Conservation (phyloP, 2,888 invertebrate species). For the Mesopsocus fuscifrons region DNA sequence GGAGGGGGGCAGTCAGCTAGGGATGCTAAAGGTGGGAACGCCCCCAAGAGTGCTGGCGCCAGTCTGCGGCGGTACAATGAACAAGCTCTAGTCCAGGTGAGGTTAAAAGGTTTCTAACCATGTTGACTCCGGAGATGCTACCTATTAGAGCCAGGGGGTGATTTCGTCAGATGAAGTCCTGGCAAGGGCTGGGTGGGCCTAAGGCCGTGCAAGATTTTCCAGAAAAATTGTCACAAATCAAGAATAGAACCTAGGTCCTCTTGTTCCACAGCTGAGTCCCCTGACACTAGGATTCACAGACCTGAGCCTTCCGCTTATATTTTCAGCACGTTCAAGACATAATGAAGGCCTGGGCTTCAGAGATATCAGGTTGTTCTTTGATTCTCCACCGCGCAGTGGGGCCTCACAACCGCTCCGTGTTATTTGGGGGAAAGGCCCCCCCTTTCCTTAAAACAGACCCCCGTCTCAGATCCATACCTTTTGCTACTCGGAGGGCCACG, state of each 20-base stretch:
- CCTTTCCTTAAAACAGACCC: slow-evolving; percentile 41
- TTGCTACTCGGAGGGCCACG: slow-evolving; percentile 63
- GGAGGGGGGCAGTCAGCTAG: slow-evolving; percentile 52
- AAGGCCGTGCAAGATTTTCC: too few species aligned
- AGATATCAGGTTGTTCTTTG: slow-evolving; percentile 43
- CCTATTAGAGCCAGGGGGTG: too few species aligned
- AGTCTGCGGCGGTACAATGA: slow-evolving; percentile 64
- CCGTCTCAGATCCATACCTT: slow-evolving; percentile 51
- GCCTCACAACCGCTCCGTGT: slow-evolving; percentile 43
- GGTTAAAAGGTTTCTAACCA: slow-evolving; percentile 13
- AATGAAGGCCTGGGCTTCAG: slow-evolving; percentile 42
- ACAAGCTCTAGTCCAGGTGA: slow-evolving; percentile 47
- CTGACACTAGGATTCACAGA: too few species aligned
- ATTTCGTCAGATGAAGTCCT: too few species aligned
- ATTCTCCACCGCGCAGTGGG: slow-evolving; percentile 62
- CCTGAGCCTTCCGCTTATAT: too few species aligned
- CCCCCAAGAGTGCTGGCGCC: slow-evolving; percentile 63
- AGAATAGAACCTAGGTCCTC: too few species aligned
- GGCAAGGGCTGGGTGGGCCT: too few species aligned
- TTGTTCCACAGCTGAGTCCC: too few species aligned
- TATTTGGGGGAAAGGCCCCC: slow-evolving; percentile 55
- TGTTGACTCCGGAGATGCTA: slow-evolving; percentile 1
- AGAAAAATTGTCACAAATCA: too few species aligned
- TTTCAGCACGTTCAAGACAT: slow-evolving; percentile 58
- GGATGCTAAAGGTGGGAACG: slow-evolving; percentile 40